These are phyloP conservation scores for Hydraecia micacea DNA, from an alignment of 2,888 invertebrate species.

Conservation along the genomic window DNA sequence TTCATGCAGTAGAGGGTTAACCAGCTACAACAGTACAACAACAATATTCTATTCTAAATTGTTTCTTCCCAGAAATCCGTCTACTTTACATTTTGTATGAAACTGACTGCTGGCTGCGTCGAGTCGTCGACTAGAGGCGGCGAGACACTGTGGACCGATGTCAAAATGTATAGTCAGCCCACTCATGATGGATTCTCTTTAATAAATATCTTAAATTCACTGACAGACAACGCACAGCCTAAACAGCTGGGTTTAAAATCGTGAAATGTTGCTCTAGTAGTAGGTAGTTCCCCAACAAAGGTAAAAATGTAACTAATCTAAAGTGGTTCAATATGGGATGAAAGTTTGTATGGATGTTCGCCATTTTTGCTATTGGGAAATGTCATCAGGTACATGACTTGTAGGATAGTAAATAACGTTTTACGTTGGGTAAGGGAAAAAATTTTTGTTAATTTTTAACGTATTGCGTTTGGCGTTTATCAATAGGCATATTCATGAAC, in stretches of 20 bases:
- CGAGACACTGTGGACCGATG: background rate
- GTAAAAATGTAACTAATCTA: background rate
- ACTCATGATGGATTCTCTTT: background rate
- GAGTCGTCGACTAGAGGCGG: background rate
- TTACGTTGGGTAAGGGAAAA: background rate
- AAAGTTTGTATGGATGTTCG: background rate
- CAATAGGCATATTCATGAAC: constrained; percentile 40
- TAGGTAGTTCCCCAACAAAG: background rate
- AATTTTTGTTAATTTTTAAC: background rate
- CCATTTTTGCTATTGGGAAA: background rate
- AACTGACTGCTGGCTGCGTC: background rate
- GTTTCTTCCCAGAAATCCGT: background rate
- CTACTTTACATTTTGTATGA: background rate
- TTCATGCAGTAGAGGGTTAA: too few relatives aligned
- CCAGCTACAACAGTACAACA: too few relatives aligned
- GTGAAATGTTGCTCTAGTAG: background rate
- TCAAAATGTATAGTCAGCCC: background rate
- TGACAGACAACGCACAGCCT: background rate
- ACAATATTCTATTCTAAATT: background rate
- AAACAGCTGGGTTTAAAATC: background rate
- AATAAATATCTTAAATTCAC: background rate
- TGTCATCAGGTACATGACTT: background rate
- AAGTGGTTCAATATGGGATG: background rate
- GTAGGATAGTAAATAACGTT: too few relatives aligned
- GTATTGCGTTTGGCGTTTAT: too few relatives aligned